Percentiles rank a stretch among this genome's conserved stretches.
These are phyloP conservation scores for Hydractinia symbiolongicarpus DNA, from an alignment of 30 jellyfish, hydroid and myxozoan species.

Conservation along the genomic window DNA sequence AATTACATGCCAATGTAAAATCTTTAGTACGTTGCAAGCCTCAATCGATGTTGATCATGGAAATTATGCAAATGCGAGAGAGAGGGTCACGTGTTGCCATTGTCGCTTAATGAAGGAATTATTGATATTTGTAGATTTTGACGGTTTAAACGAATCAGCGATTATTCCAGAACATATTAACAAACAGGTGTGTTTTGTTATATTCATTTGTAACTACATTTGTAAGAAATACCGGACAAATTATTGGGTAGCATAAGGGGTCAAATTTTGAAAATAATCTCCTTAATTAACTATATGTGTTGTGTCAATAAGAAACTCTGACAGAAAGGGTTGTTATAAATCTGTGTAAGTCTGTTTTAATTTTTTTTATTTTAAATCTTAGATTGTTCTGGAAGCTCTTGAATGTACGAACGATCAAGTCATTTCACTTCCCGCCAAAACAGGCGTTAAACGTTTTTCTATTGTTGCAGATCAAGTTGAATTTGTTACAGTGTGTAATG, in stretches of 20 bases:
- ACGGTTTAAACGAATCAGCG: background rate
- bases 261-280: background rate
- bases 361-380: background rate
- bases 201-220: too few relatives aligned
- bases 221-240: too few relatives aligned
- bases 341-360: background rate
- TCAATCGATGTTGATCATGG: background rate
- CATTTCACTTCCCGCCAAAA: background rate
- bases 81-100: background rate
- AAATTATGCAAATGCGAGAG: background rate
- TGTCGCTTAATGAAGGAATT: slow-evolving; percentile 4
- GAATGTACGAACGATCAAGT: background rate
- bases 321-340: background rate
- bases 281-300: background rate
- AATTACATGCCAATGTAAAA: too few relatives aligned
- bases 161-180: background rate
- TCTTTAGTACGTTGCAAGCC: background rate
- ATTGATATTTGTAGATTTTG: background rate
- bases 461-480: background rate
- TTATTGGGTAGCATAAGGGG: too few relatives aligned
- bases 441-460: background rate
- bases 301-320: background rate
- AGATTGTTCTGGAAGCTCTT: background rate
- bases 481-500: background rate
- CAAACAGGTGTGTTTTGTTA: background rate